Base-by-base conservation (phyloP, 92 coral and sea anemone species). In the Zoanthus gigantus region DNA sequence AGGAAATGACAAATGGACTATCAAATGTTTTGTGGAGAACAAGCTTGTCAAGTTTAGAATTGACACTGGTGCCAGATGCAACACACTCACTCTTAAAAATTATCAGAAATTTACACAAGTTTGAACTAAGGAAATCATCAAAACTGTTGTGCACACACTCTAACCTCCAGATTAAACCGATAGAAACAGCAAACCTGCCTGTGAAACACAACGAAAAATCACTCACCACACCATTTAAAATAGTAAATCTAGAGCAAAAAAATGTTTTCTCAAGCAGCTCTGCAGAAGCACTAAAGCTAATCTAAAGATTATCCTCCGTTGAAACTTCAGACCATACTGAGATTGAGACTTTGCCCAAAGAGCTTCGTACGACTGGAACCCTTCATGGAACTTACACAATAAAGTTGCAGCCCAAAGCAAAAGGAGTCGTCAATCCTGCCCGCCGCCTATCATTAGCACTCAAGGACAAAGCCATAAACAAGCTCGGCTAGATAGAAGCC, bases 211-310 rank as follows among this genome's bases (percentile, higher is more conserved):
- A 87, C 28, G 67, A 54, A 45, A 23, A 67, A 37, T 32, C n/a
- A 14, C 57, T 53, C 44, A 46, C 23, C 16, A 47, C 77, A 9
- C 65, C 52, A 58, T 87, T 87, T 60, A 69, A 87, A 46, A 77
- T 78, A 47, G 54, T 47, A 0, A 83, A 88, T 67, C 53, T 88
- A 71, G 58, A 53, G 17, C 73, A 88, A 57, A 87, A 88, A 52
- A 88, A 88, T 78, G 66, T 88, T n/a, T 31, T 88, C 65, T 88
- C 86, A 47, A 80, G 90, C 17, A 79, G 74, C 53, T 48, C 90
- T 34, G 91, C 91, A 31, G 91, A 88, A 63, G 71, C 30, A 71
- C 83, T 78, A 45, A 77, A 18, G 68, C 60, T 88, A 68, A 88
- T 88, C 13, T 47, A 72, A 63, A 88, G 90, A 54, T 29, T 78